phyloP scores from a whole-genome alignment of 2,113 vertebrate species.

The Sturnus vulgaris region DNA sequence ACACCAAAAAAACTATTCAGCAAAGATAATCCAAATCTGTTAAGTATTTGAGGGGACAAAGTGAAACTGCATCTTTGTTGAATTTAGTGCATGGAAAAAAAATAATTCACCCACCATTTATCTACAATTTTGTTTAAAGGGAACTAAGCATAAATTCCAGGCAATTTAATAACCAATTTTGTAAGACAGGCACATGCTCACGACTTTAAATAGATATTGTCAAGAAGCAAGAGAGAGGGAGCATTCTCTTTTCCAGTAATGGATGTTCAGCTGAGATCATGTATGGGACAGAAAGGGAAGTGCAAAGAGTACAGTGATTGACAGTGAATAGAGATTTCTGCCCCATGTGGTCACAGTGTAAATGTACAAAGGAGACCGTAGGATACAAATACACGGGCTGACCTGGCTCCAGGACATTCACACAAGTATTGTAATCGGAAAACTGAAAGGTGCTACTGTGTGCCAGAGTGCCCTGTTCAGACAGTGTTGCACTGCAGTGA shows the following conservation, averaged over 20 bases:
- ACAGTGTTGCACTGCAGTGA: background rate
- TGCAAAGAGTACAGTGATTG: background rate
- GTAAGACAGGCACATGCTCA: background rate
- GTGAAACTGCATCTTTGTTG: background rate
- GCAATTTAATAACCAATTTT: background rate
- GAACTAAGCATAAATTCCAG: background rate
- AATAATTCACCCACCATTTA: background rate
- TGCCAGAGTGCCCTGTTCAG: background rate
- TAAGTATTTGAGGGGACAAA: background rate
- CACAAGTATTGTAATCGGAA: background rate
- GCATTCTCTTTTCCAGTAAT: background rate
- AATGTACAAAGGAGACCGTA: background rate
- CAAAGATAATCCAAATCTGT: background rate
- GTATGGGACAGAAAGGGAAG: background rate
- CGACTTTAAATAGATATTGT: background rate
- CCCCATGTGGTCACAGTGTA: background rate
- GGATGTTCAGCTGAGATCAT: background rate
- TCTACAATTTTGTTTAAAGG: background rate
- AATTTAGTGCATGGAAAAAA: background rate
- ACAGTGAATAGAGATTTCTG: background rate
- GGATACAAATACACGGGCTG: background rate
- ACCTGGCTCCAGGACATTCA: background rate
- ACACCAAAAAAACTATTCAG: background rate
- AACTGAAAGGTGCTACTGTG: background rate
- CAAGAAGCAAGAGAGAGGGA: background rate